Base-by-base conservation (phyloP, 2,888 invertebrate species). In the Conus canariensis region DNA sequence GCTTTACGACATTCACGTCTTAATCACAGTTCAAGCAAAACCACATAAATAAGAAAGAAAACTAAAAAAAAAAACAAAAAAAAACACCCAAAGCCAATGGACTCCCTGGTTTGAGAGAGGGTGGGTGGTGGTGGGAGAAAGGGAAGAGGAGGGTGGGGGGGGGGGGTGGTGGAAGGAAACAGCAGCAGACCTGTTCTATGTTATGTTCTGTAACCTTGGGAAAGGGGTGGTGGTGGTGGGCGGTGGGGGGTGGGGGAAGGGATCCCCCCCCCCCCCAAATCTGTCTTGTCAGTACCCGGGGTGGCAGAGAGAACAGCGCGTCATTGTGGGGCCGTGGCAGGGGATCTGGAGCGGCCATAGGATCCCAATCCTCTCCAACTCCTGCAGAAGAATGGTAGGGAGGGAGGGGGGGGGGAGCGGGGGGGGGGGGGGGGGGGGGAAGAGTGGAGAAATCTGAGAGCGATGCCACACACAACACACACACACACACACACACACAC, bases 391-490 rank as follows among this genome's bases (percentile, higher is more conserved):
- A 22, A 22, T 45, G 45, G 45, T 45, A 3, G 45, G 45, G 45
- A 2, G 45, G 45, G 45, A 4, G 4, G 45, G 45, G 45, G 45
- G 45, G 45, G 4, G 45, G 45, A 3, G 45, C 0, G 45, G 4
- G 45, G 45, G 3, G 3, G 4, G 45, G 45, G 45, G 45, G 45
- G 45, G 45, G 45, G 45, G 45, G 45, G 74, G 22, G 25, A n/a
- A 60, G 60, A 64, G 30, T 19, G 22, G 16, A 30, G 86, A 67
- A 64, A 86, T 16, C 14, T 22, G 86, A 86, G 19, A 25, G 64
- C 19, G 25, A 86, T 86, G 67, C 86, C 86, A 86, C 86, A 86
- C 86, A 86, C 86, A 30, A n/a, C n/a, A n/a, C n/a, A n/a, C n/a
- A n/a, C n/a, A n/a, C n/a, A n/a, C n/a, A n/a, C n/a, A n/a, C n/a